phyloP scores from a whole-genome alignment of 2,888 invertebrate genomes.

The Cancer borealis region DNA sequence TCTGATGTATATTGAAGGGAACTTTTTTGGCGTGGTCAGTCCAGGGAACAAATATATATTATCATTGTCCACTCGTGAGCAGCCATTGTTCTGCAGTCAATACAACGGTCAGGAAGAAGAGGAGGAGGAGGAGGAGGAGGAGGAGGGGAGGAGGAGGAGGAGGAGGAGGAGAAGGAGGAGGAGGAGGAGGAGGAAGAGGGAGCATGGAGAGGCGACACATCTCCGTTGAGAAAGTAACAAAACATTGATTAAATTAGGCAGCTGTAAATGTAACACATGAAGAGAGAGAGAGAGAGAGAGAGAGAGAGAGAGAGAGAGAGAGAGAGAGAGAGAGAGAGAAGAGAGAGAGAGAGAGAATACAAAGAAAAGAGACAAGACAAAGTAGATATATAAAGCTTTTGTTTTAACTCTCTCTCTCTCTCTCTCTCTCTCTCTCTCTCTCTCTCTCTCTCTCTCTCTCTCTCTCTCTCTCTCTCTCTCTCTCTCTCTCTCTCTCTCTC shows the following conservation, averaged over 20 bases:
- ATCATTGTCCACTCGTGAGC: neutral
- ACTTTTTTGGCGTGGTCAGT: slow-evolving; percentile 26
- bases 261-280: neutral
- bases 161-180: neutral
- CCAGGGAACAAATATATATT: neutral
- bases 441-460: neutral
- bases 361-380: too few relatives aligned
- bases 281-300: slow-evolving; percentile 15
- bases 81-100: neutral
- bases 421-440: slow-evolving; percentile 8
- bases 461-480: slow-evolving; percentile 20
- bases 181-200: neutral
- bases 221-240: neutral
- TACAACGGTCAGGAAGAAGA: slow-evolving; percentile 7
- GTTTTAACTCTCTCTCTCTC: neutral
- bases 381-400: neutral
- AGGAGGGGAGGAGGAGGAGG: slow-evolving; percentile 22
- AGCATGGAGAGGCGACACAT: neutral
- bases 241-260: neutral
- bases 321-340: too few relatives aligned
- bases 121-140: neutral
- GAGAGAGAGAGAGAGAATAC: too few relatives aligned
- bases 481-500: slow-evolving; percentile 20
- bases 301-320: neutral
- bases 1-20: slow-evolving; percentile 6